Conservation (phyloP, 1,140 invertebrate species). For the Drosophila novamexicana region DNA sequence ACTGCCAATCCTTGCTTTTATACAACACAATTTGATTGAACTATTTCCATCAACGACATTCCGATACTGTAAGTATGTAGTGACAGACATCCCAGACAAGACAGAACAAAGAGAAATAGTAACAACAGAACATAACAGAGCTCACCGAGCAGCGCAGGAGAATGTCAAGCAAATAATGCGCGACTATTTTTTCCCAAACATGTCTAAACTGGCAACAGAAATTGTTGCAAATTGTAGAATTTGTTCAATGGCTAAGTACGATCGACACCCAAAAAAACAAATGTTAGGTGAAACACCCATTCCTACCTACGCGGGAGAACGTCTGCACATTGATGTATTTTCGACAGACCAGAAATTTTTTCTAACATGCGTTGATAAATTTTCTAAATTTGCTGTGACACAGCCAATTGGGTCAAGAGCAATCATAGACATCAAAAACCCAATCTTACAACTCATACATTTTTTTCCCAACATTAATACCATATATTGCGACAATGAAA, state of each 20-base stretch:
- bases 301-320: too few species aligned
- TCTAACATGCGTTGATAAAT: slow-evolving; percentile 3
- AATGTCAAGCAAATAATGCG: slow-evolving; percentile 6
- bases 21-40: slow-evolving; percentile 4
- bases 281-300: too few species aligned
- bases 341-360: slow-evolving; percentile 8
- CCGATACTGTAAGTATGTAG: not conserved
- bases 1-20: not conserved
- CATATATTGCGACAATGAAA: not conserved
- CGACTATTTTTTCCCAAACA: slow-evolving; percentile 10
- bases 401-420: too few species aligned
- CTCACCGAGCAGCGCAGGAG: slow-evolving; percentile 11
- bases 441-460: not conserved
- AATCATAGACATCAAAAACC: not conserved
- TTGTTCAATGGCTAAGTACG: not conserved
- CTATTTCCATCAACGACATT: slow-evolving; percentile 17
- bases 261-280: too few species aligned
- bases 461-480: not conserved
- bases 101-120: not conserved
- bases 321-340: slow-evolving; percentile 5
- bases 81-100: not conserved
- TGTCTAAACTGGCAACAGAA: not conserved
- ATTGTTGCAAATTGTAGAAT: slow-evolving; percentile 2
- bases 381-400: slow-evolving; percentile 9
- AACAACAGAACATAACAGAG: not conserved